Evolutionary conservation across 2,888 invertebrate species (phyloP), one percentile per base, ranked within the genome.

Genomic region (Spodoptera picta): DNA sequence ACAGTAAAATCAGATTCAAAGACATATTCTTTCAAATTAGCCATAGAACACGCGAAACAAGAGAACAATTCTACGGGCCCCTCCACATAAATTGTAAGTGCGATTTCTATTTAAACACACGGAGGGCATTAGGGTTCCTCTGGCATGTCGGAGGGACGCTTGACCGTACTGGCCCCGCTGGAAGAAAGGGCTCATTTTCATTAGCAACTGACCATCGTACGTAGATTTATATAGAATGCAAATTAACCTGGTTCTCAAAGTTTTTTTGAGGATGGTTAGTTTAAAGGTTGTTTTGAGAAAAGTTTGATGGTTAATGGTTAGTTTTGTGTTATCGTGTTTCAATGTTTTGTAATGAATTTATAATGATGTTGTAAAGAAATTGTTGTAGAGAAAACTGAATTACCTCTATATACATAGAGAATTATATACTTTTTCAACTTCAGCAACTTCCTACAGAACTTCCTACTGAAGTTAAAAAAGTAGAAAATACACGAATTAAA

Each of bases 101-200:
- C 90, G 89, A 90, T 92, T 90, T 88, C 90, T 90, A 92, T 92
- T 92, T 91, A 87, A 90, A 88, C 92, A 87, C 88, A 87, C 89
- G 86, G 88, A 62, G 73, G 56, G 78, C 83, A 87, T 90, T 89
- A 90, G 86, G 89, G 90, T 82, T 87, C 86, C 88, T 86, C 85
- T 83, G 87, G 85, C 80, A 85, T 84, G 85, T 81, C 77, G 83
- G 82, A 83, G 86, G 87, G 86, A 81, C 76, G 86, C 86, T 89
- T 90, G 91, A 90, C 92, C 91, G 85, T 82, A 65, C 73, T 72
- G 76, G 79, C 80, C 77, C 80, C 80, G 73, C 63, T 77, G 82
- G 90, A 93, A 93, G 93, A 93, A 93, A 93, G 92, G 93, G 94
- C 92, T 93, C 92, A 91, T 92, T 93, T 94, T 93, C 93, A 94